phyloP scores from a whole-genome alignment of 2,888 invertebrate species.

The Ormyrus rosae region DNA sequence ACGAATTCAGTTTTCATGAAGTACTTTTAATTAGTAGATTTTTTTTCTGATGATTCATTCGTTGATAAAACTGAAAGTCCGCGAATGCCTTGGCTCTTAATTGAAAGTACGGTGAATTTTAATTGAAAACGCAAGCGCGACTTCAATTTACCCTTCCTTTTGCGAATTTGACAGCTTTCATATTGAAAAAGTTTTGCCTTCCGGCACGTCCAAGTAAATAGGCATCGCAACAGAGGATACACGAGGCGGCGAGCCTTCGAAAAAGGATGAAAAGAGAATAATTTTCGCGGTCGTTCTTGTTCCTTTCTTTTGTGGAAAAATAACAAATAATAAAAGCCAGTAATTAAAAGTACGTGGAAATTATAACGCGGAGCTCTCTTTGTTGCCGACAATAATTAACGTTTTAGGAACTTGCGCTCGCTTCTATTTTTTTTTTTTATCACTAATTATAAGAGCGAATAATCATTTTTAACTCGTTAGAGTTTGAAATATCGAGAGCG shows the following conservation, averaged over 20 bases:
- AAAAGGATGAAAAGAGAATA: conserved; percentile 2
- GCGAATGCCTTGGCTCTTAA: neutral
- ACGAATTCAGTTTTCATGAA: no score
- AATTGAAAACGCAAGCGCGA: conserved; percentile 41
- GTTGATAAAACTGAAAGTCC: no score
- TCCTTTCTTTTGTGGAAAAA: neutral
- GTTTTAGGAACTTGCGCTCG: neutral
- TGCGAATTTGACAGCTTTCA: conserved; percentile 48
- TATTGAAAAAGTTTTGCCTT: conserved; percentile 43
- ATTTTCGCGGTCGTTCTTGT: neutral
- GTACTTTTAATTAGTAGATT: no score
- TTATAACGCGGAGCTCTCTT: conserved; percentile 7
- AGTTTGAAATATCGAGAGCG: no score
- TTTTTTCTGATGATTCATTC: no score
- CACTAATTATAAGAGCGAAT: neutral
- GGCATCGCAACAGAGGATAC: neutral
- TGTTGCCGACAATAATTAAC: conserved; percentile 36
- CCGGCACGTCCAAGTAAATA: conserved; percentile 26
- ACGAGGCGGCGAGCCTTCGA: neutral
- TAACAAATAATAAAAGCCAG: conserved; percentile 25
- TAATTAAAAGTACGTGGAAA: conserved; percentile 40
- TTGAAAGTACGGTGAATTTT: conserved; percentile 44
- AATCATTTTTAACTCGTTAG: neutral
- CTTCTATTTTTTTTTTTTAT: neutral
- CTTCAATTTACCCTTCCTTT: conserved; percentile 42